These are phyloP conservation scores for Chroicocephalus ridibundus DNA, from an alignment of 2,113 vertebrate species.

Conservation along the genomic window DNA sequence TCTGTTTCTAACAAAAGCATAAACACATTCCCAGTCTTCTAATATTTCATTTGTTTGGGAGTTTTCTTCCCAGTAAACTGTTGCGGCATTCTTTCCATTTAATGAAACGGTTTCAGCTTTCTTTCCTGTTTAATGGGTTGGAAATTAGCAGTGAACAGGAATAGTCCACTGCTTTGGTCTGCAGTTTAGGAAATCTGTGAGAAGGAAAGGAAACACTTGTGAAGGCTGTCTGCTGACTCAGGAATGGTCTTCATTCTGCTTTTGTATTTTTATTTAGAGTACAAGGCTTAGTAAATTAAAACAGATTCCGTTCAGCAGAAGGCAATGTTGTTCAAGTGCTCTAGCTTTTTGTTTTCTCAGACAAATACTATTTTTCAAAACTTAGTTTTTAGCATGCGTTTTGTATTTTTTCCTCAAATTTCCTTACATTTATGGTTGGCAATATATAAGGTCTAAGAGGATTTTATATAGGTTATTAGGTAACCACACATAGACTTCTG, in stretches of 20 bases:
- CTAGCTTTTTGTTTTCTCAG: neutral
- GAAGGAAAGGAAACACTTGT: neutral
- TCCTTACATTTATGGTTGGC: neutral
- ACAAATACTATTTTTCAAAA: neutral
- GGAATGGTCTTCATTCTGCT: neutral
- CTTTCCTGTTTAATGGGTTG: neutral
- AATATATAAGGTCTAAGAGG: neutral
- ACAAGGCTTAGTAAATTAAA: neutral
- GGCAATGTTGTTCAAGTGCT: neutral
- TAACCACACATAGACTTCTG: neutral
- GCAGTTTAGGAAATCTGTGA: neutral
- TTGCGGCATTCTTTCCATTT: neutral
- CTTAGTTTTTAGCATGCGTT: neutral
- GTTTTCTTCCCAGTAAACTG: neutral
- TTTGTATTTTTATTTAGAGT: neutral
- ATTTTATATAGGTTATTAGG: neutral
- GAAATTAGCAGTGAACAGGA: conserved; percentile 20
- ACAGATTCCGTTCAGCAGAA: neutral
- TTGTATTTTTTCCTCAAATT: neutral
- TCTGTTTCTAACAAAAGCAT: neutral
- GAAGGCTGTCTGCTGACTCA: neutral
- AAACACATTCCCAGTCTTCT: neutral
- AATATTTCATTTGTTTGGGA: neutral
- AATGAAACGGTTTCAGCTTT: conserved; percentile 1
- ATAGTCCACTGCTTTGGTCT: neutral